These are phyloP conservation scores for Schizopygopsis pylzovi DNA, from an alignment of 2,797 vertebrate genomes.

Conservation along the genomic window DNA sequence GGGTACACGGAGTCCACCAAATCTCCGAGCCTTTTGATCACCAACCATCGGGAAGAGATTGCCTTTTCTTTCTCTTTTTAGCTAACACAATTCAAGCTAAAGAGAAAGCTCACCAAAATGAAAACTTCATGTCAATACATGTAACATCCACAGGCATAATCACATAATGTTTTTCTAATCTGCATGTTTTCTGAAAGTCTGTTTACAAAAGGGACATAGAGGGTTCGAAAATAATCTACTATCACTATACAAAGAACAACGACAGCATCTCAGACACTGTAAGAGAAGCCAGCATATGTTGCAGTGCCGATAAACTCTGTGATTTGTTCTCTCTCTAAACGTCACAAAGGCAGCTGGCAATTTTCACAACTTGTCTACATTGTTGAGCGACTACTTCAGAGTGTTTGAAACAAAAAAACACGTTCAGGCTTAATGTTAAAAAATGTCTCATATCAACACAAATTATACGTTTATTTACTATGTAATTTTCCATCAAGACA, in stretches of 20 bases:
- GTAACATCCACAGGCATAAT: not conserved
- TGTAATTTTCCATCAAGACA: conserved; percentile 21
- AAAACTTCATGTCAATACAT: not conserved
- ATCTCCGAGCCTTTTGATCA: conserved; percentile 8
- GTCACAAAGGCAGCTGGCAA: not conserved
- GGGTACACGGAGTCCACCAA: not conserved
- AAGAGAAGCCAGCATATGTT: conserved; percentile 61
- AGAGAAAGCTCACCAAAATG: not conserved
- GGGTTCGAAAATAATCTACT: not conserved
- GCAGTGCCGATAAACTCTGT: conserved; percentile 43
- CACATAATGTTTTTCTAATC: not conserved
- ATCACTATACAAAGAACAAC: not conserved
- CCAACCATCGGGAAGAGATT: not conserved
- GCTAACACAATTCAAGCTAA: not conserved
- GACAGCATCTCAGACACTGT: conserved; percentile 24
- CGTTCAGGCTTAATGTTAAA: not conserved
- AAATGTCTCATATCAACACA: not conserved
- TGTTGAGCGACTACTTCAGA: conserved; percentile 11
- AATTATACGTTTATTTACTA: conserved; percentile 7
- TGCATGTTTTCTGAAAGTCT: not conserved
- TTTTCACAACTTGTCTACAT: conserved; percentile 45
- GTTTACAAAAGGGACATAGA: conserved; percentile 9
- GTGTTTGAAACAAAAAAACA: conserved; percentile 14
- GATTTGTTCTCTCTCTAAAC: not conserved
- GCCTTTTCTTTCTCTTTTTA: not conserved